Conservation (phyloP, 2,113 vertebrate species). For the Myotis yumanensis region DNA sequence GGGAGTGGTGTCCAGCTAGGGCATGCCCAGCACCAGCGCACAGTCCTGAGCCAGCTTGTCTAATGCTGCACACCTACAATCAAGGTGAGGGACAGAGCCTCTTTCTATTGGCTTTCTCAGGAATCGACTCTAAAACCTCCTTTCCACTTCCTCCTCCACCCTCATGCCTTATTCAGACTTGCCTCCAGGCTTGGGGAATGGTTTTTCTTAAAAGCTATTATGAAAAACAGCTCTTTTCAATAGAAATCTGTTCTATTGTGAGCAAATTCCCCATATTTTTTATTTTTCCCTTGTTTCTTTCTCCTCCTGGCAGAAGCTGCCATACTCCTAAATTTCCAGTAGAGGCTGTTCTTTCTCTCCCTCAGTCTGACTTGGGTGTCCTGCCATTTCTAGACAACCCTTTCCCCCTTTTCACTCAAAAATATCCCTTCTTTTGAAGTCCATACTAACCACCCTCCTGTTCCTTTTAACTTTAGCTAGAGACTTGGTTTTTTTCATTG, state of each 20-base stretch:
- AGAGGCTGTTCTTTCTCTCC: background rate
- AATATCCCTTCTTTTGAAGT: background rate
- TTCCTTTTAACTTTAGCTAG: background rate
- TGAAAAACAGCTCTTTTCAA: slow-evolving; percentile 34
- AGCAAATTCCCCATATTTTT: background rate
- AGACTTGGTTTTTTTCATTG: background rate
- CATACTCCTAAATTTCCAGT: background rate
- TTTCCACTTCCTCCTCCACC: background rate
- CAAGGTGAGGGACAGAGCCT: background rate
- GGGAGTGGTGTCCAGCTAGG: background rate
- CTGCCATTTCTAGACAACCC: background rate
- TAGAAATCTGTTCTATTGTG: slow-evolving; percentile 11
- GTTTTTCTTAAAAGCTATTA: slow-evolving; percentile 20
- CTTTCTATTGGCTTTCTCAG: background rate
- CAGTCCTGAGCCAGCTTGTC: background rate
- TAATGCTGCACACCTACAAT: background rate
- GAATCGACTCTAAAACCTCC: background rate
- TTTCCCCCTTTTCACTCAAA: background rate
- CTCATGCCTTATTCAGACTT: background rate
- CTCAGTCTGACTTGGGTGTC: background rate
- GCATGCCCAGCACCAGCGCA: fast-evolving
- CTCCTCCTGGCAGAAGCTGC: background rate
- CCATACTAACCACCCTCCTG: background rate
- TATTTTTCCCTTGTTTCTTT: background rate
- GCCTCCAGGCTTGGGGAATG: background rate